Percentiles rank a stretch among this genome's conserved stretches.
Conservation (phyloP, 2,113 vertebrate genomes). For the Anhinga anhinga region DNA sequence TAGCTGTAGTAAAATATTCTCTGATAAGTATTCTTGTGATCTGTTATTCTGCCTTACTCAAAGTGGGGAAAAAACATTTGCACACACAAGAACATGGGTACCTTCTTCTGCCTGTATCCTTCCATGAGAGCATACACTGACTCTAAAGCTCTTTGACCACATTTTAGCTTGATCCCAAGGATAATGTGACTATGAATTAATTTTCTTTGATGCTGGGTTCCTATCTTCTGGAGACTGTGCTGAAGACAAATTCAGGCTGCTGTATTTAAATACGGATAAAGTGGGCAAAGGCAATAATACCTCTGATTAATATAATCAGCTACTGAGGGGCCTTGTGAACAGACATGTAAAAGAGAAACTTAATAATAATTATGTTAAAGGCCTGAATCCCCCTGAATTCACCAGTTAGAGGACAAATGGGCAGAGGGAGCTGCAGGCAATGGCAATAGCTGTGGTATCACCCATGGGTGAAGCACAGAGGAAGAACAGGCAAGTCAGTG, state of each 20-base stretch:
- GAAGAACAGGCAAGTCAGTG: background rate
- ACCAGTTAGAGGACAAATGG: background rate
- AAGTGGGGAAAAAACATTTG: background rate
- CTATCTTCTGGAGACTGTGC: background rate
- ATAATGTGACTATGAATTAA: background rate
- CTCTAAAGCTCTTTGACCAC: background rate
- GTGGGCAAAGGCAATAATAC: slow-evolving; percentile 5
- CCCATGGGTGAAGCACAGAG: background rate
- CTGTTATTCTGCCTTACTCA: background rate
- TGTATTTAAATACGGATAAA: slow-evolving; percentile 44
- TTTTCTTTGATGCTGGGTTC: slow-evolving; percentile 13
- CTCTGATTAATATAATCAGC: slow-evolving; percentile 55
- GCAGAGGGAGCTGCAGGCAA: background rate
- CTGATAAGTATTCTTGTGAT: background rate
- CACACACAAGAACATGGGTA: background rate
- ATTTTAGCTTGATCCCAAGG: background rate
- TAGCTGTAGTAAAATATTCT: background rate
- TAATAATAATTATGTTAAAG: background rate
- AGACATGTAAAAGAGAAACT: background rate
- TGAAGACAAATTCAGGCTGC: background rate
- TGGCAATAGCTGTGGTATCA: background rate
- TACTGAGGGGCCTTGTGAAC: background rate
- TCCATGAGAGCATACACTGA: background rate
- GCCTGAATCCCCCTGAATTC: background rate
- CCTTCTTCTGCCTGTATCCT: background rate